Base-by-base conservation (phyloP, 2,113 vertebrate species). In the Orycteropus afer region DNA sequence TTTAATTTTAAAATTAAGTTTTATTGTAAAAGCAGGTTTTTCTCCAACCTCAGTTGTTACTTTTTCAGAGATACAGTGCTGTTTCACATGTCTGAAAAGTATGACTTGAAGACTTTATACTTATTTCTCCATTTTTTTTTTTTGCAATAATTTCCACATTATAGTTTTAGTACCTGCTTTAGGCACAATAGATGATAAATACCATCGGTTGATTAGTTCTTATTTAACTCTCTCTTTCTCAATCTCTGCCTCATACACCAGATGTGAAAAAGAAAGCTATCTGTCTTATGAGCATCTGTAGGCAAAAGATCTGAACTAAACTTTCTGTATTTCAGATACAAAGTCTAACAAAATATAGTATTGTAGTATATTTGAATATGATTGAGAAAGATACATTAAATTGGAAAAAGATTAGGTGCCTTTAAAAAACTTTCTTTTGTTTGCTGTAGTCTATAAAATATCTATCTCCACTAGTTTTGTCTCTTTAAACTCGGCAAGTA, bases 341-440 rank as follows among this genome's bases (percentile, higher is more conserved):
- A 78, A 25, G 59, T 61, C 85, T 71, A 83, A 79, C 73, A 37
- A 94, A 71, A 47, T 25, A 78, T 20, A 7, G 7, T 40, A 20
- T 4, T 59, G 5, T 1, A 55, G 34, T 17, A 5, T 25, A 22
- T 61, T 78, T 69, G 37, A 12, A 17, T 80, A 34, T 80, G 22
- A 87, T 74, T 76, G 85, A 90, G n/a, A 90, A 95, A 82, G 40
- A 7, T 27, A 18, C n/a, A 47, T 65, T 53, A 83, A 71, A 92
- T 63, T 47, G 59, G 55, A 42, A 90, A 81, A n/a, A 80, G 63
- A 93, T 87, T 53, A 95, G 85, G 63, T 32, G 8, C 8, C 65
- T 67, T 67, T 53, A 12, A 69, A 85, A 76, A 84, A 25, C 53
- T 83, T 85, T 59, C 77, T 71, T 97, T 94, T 96, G 92, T 79